Evolutionary conservation across 2,888 invertebrate genomes (phyloP).

Genomic region (Acleris cristana): DNA sequence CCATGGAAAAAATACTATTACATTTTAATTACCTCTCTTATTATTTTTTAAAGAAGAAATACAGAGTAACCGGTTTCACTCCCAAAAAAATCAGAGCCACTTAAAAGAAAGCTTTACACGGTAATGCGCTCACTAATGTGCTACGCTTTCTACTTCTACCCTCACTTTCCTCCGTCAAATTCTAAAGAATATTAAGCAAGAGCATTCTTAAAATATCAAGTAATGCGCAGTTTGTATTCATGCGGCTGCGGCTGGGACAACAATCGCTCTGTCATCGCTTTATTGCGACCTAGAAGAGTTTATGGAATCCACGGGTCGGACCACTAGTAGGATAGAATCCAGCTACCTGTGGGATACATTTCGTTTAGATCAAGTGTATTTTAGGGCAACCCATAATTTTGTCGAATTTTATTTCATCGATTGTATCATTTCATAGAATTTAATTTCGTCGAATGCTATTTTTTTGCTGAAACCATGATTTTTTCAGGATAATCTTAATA

Average conservation of each 20-base stretch:
- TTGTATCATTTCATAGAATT: no score
- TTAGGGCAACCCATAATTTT: no score
- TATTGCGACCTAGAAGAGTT: constrained; percentile 11
- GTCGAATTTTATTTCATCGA: no score
- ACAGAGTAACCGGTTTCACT: neutral
- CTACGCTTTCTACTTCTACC: constrained; percentile 24
- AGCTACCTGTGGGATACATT: no score
- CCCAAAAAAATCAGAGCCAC: neutral
- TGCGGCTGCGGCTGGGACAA: constrained; percentile 34
- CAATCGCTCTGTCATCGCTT: constrained; percentile 25
- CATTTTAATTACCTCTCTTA: no score
- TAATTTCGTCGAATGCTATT: no score
- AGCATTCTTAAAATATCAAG: constrained; percentile 3
- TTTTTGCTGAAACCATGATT: no score
- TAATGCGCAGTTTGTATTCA: constrained; percentile 64
- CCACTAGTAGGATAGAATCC: neutral
- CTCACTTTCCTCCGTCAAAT: constrained; percentile 2
- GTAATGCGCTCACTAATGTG: constrained; percentile 7
- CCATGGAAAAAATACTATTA: no score
- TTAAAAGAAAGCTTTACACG: neutral
- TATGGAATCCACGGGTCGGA: neutral
- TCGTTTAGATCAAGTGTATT: no score
- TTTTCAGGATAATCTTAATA: no score
- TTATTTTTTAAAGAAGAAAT: neutral
- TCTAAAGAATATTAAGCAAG: constrained; percentile 12